Percentiles rank a stretch among this genome's conserved stretches.
Conservation (phyloP, 2,113 vertebrate species). For the Monopterus albus region DNA sequence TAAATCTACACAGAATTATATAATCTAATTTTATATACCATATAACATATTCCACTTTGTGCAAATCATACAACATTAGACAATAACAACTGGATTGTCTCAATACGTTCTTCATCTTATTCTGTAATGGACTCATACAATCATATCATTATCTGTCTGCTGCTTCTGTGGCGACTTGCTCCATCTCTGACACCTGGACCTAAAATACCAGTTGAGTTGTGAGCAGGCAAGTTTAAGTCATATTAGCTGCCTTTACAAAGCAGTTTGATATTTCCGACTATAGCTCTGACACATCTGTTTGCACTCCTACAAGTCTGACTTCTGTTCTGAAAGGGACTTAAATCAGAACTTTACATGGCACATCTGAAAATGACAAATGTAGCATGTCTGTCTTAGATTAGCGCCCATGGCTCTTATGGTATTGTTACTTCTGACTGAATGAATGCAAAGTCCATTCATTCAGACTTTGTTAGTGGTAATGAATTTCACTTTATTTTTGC, state of each 20-base stretch:
- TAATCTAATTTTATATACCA: neutral
- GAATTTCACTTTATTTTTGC: conserved; percentile 8
- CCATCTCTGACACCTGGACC: conserved; percentile 31
- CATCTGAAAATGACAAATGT: conserved; percentile 3
- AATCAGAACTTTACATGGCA: conserved; percentile 12
- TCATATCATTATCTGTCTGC: conserved; percentile 65
- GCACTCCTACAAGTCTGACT: neutral
- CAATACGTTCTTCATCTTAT: conserved; percentile 43
- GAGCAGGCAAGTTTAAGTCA: neutral
- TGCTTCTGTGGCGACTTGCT: conserved; percentile 39
- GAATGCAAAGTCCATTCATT: neutral
- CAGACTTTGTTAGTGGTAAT: neutral
- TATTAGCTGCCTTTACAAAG: conserved; percentile 1
- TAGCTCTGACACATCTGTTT: conserved; percentile 9
- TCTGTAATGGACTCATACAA: conserved; percentile 51
- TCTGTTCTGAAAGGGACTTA: conserved; percentile 21
- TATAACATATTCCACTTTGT: neutral
- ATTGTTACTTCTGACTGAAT: conserved; percentile 10
- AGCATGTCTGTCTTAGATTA: conserved; percentile 3
- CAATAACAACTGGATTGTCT: conserved; percentile 47
- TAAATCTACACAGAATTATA: neutral
- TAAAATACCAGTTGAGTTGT: conserved; percentile 28
- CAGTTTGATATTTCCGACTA: neutral
- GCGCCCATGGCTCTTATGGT: neutral
- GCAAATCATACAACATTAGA: conserved; percentile 22